Conservation (phyloP, 2,888 invertebrate genomes). For the Drosophila subquinaria region DNA sequence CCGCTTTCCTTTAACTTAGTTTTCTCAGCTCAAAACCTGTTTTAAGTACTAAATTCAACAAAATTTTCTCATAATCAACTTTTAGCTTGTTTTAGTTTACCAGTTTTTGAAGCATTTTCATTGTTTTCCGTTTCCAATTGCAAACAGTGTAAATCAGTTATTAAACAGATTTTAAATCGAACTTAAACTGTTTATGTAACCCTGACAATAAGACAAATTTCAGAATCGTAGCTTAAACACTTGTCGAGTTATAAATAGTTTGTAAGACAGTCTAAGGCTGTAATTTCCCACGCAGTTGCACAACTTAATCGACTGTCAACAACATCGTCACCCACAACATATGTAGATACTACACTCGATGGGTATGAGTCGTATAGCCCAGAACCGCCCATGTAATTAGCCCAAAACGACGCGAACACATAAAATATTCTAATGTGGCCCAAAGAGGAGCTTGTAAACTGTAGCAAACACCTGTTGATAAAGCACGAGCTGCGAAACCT, state of each 20-base stretch:
- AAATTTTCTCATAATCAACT: neutral
- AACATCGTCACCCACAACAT: slow-evolving; percentile 14
- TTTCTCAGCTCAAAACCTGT: neutral
- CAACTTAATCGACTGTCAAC: slow-evolving; percentile 35
- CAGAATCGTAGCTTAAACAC: neutral
- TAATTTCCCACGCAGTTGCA: slow-evolving; percentile 44
- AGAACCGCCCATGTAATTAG: slow-evolving; percentile 48
- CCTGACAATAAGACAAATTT: slow-evolving; percentile 1
- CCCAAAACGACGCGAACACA: slow-evolving; percentile 18
- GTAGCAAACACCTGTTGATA: slow-evolving; percentile 43
- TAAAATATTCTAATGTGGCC: slow-evolving; percentile 14
- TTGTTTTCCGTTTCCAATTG: neutral
- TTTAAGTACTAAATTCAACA: neutral
- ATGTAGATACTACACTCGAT: neutral
- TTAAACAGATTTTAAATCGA: slow-evolving; percentile 1
- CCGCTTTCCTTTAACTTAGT: neutral
- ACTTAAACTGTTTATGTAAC: neutral
- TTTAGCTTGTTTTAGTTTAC: neutral
- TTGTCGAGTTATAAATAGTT: slow-evolving; percentile 1
- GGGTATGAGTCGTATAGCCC: slow-evolving; percentile 1
- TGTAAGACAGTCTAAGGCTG: neutral
- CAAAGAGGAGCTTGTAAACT: slow-evolving; percentile 27
- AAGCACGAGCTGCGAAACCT: slow-evolving; percentile 13
- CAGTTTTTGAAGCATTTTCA: neutral
- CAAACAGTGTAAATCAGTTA: neutral